Evolutionary conservation across 1,140 invertebrate species (phyloP), one percentile per base, ranked within the genome.

Genomic region (Drosophila subobscura): DNA sequence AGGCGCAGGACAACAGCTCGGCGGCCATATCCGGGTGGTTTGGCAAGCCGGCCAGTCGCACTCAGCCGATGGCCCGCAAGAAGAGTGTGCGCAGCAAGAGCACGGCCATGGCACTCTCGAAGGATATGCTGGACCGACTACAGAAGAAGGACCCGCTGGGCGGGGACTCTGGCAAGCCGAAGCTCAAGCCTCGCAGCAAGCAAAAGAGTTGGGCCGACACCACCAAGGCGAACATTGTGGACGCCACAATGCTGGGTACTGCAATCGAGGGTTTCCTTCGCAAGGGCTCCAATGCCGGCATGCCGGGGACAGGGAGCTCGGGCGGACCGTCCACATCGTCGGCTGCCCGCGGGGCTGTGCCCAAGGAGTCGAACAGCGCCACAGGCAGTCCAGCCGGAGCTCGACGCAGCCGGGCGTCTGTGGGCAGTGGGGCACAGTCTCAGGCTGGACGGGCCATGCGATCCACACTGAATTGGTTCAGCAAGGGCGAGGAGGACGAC

Each of bases 181-280:
- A 91, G 27, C 14, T 91, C 0, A 89, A 90, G 70, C 88, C 91
- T 4, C 78, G 89, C 7, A 90, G 78, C 58, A 89, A 91, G 33
- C 85, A 86, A n/a, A 91, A 84, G 60, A 88, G 83, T 54, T 83
- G 86, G 73, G 67, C 79, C 16, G 89, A 91, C 14, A 54, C 89
- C 20, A 91, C 89, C 23, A 84, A 91, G 58, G 74, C 79, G 1
- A 83, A 76, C 8, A 88, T 91, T 45, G 95, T 96, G 4, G 96
- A 96, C 77, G 94, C 96, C 4, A 95, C 96, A 77, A 94, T 95
- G 0, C 91, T 97, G 6, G 96, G 96, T 14, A 96, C 93, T 79
- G 96, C 96, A 5, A 97, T 97, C 59, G 95, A 97, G 92, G 96
- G 95, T 23, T 96, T 96, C 74, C 92, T 97, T 66, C 93, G 92